Percentiles rank a stretch among this genome's conserved stretches.
Evolutionary conservation across 2,113 vertebrate genomes (phyloP).

Genomic region (Ammodytes marinus): DNA sequence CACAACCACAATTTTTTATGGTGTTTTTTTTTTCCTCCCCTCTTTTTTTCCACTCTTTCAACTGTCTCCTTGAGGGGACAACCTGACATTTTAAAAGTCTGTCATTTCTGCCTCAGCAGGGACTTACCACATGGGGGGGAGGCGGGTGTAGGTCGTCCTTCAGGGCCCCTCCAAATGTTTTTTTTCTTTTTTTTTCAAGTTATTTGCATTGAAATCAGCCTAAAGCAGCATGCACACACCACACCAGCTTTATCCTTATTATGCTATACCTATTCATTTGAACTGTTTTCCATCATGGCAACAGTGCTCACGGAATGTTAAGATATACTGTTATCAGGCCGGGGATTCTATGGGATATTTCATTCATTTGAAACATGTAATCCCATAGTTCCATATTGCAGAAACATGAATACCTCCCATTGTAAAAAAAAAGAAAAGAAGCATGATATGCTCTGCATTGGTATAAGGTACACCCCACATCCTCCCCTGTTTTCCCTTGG

Average conservation of each 20-base stretch:
- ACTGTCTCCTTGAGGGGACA: conserved; percentile 72
- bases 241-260: conserved; percentile 7
- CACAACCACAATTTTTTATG: conserved; percentile 60
- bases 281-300: not conserved
- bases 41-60: conserved; percentile 14
- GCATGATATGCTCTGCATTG: not conserved
- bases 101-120: conserved; percentile 75
- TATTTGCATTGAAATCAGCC: conserved; percentile 52
- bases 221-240: conserved; percentile 20
- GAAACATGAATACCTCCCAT: not conserved
- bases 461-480: not conserved
- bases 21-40: not conserved
- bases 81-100: conserved; percentile 76
- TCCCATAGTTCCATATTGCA: conserved; percentile 16
- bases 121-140: conserved; percentile 48
- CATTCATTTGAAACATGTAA: conserved; percentile 41
- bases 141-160: conserved; percentile 55
- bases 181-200: not conserved
- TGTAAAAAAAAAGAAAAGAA: not conserved
- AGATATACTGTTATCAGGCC: conserved; percentile 8
- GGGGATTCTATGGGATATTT: conserved; percentile 8
- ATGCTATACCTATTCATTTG: conserved; percentile 13
- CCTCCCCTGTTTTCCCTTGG: too few relatives aligned
- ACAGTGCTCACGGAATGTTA: conserved; percentile 12
- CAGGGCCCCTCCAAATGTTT: conserved; percentile 43